Evolutionary conservation across 2,888 invertebrate genomes (phyloP), one percentile per base, ranked within the genome.

Genomic region (Drosophila affinis): DNA sequence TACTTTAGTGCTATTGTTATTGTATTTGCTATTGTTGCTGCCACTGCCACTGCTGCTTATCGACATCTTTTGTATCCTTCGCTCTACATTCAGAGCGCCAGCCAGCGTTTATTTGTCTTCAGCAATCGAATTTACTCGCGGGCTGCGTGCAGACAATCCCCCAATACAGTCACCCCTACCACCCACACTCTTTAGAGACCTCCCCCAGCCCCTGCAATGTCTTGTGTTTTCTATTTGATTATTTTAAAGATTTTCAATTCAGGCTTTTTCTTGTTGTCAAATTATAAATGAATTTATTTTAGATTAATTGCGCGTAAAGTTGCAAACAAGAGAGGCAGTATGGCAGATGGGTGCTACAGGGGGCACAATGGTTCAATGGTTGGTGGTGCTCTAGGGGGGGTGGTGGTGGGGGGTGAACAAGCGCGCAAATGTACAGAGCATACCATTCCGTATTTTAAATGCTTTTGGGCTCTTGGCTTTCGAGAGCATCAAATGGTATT

Each of bases 231-330:
- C 14, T 39, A 39, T 75, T 78, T 85, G 80, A 79, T 78, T 78
- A 78, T 88, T 85, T 87, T 86, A 87, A 85, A 86, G 88, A 83
- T 76, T 58, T 48, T 69, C 79, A 78, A 69, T 78, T 53, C 78
- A 72, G 57, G 73, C 71, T 46, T 5, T 17, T 21, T 62, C 73
- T 70, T 86, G 87, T 86, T 88, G 89, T 85, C 87, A 90, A 89
- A 90, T 90, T 90, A 90, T 89, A 90, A 90, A 90, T 83, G 89
- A 90, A 90, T 90, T 90, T 90, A 82, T 90, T 89, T 90, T 87
- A 83, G 88, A 90, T 90, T 90, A 90, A 90, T 90, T 90, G 88
- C 81, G 90, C 90, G 89, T 89, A 89, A 90, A 90, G 84, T 83
- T 78, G 86, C 85, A 79, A 90, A 86, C 81, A 81, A 74, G 81